Base-by-base conservation (phyloP, 2,113 vertebrate genomes). In the Carassius gibelio region DNA sequence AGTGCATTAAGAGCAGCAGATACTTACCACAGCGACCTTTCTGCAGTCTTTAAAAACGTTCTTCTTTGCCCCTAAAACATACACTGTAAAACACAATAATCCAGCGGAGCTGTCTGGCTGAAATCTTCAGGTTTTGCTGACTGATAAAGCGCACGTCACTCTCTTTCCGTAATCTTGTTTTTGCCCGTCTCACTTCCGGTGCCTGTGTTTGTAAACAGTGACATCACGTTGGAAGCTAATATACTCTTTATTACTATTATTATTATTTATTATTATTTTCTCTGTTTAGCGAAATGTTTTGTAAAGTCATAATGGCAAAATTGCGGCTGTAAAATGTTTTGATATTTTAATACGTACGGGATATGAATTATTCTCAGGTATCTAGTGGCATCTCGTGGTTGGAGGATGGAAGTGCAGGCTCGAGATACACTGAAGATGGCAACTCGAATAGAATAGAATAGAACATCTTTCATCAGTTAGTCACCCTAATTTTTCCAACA, bases 111-210 rank as follows among this genome's bases (percentile, higher is more conserved):
- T 55, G 75, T 55, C 23, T 52, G 62, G 26, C 19, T 68, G 48
- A 69, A 48, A 23, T 26, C n/a, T 26, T 23, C 3, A 76, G 75
- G 50, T 9, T 76, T 34, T 55, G 14, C 26, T 34, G 50, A 19
- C 45, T 74, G 52, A 45, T 21, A 26, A 30, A 64, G 30, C n/a
- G 23, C 11, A 72, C 64, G 48, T 61, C 61, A 2, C 13, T 1
- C 17, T 10, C 55, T 64, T 82, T 81, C 84, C 84, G 81, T 83
- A 83, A 83, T 76, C 50, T 38, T 84, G 80, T 83, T 75, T 75
- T 69, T 86, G 64, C 79, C 52, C 55, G 79, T 45, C 81, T 84
- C 81, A 86, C 79, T 88, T 88, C 87, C 87, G 48, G 75, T 84
- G 15, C 15, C 13, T 6, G 59, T 85, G 68, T 85, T 85, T 83